Evolutionary conservation across 1,140 invertebrate genomes (phyloP), one percentile per base, ranked within the genome.

Genomic region (Lethrus apterus): DNA sequence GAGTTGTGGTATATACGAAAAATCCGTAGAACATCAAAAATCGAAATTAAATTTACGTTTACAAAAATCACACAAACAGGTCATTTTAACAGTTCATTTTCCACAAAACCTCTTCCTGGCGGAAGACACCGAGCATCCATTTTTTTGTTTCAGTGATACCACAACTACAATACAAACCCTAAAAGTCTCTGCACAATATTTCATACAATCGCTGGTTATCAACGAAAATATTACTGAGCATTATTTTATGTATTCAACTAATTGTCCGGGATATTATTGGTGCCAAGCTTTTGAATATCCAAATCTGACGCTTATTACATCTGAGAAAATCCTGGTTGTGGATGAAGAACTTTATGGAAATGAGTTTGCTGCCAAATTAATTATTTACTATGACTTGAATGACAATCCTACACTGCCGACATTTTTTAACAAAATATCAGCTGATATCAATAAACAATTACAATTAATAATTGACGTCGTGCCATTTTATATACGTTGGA

Each of bases 181-280:
- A 10, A n/a, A n/a, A n/a, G n/a, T n/a, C n/a, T n/a, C n/a, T n/a
- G n/a, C n/a, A n/a, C n/a, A n/a, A 10, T 8, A 34, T 17, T 11
- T 44, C 18, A 32, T 34, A 9, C 15, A 31, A 21, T 44, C 21
- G 15, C 9, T 32, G 30, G 15, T 15, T 13, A 4, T 32, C 19
- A 21, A 21, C 11, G 18, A 32, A 10, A 44, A 29, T 18, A 19
- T 13, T 9, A 26, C 11, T 15, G 18, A 11, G 18, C 33, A 44
- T 15, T 32, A 44, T 33, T 32, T 32, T 11, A 14, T 13, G 15
- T 32, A 32, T 18, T 32, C 29, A 1, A 11, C 18, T 10, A 19
- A 44, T 14, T 40, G 40, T 26, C 50, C 50, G 13, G 50, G 45
- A 1, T 13, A 48, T 23, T 48, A 48, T 20, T 52, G 50, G 50